Percentiles rank a stretch among this genome's conserved stretches.
These are phyloP conservation scores for Oncorhynchus mykiss DNA, from an alignment of 2,113 vertebrate genomes.

Conservation along the genomic window DNA sequence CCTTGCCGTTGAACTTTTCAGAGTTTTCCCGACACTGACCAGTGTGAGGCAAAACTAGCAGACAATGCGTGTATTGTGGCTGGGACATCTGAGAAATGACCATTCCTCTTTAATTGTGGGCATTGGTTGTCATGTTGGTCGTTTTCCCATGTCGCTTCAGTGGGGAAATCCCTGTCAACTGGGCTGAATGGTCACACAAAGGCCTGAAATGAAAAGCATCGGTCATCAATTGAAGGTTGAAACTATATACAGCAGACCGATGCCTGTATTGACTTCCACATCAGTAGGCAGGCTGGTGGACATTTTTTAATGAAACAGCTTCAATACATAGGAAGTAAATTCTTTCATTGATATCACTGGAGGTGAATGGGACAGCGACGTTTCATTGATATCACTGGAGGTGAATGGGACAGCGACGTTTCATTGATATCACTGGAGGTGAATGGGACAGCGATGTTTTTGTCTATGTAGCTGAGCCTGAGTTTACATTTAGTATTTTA, in stretches of 20 bases:
- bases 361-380: no score
- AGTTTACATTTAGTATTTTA: no score
- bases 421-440: no score
- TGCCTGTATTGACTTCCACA: slow-evolving; percentile 17
- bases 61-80: slow-evolving; percentile 57
- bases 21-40: slow-evolving; percentile 4
- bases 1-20: no score
- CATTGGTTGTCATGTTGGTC: slow-evolving; percentile 21
- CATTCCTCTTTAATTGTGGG: slow-evolving; percentile 44
- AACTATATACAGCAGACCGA: slow-evolving; percentile 7
- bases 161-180: slow-evolving; percentile 13
- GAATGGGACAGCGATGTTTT: no score
- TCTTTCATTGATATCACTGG: no score
- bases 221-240: slow-evolving; percentile 32
- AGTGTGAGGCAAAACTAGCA: slow-evolving; percentile 17
- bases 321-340: no score
- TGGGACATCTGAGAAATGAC: slow-evolving; percentile 37
- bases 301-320: not conserved
- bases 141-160: not conserved
- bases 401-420: no score
- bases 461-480: no score
- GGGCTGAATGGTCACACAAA: slow-evolving; percentile 23
- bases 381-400: no score
- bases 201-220: slow-evolving; percentile 39
- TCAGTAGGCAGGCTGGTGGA: not conserved